These are phyloP conservation scores for Chaenodraco wilsoni DNA, from an alignment of 2,797 vertebrate species.

Conservation along the genomic window DNA sequence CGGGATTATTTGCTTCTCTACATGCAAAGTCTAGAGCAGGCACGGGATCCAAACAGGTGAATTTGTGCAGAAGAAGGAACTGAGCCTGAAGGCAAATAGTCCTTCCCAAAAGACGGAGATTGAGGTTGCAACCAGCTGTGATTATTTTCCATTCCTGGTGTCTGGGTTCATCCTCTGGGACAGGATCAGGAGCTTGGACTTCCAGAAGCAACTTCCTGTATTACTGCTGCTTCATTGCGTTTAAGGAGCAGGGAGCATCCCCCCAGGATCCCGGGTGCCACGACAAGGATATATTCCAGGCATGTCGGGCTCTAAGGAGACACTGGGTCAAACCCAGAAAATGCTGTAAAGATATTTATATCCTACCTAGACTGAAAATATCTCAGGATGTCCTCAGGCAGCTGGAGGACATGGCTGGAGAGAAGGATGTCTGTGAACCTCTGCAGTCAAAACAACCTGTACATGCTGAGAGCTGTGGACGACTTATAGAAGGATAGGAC, in stretches of 20 bases:
- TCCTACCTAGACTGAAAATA: conserved; percentile 12
- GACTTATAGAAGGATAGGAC: background rate
- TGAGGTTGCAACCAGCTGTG: background rate
- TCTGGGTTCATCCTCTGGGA: conserved; percentile 4
- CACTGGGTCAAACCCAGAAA: background rate
- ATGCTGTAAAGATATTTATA: background rate
- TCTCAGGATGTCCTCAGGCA: background rate
- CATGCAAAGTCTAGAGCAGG: background rate
- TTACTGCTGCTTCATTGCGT: background rate
- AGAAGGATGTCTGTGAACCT: conserved; percentile 1
- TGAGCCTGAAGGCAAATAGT: conserved; percentile 4
- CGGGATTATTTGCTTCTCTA: background rate
- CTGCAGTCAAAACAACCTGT: background rate
- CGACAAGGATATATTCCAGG: conserved; percentile 5
- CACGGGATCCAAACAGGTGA: background rate
- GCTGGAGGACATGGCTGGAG: background rate
- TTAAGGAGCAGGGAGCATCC: conserved; percentile 1
- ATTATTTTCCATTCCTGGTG: background rate
- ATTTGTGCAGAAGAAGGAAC: background rate
- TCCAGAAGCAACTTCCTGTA: background rate
- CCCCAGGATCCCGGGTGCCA: background rate
- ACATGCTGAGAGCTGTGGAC: background rate
- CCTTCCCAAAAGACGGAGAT: background rate
- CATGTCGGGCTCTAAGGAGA: background rate
- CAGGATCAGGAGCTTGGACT: background rate